These are phyloP conservation scores for Dione vanillae DNA, from an alignment of 2,888 invertebrate genomes.

Conservation along the genomic window DNA sequence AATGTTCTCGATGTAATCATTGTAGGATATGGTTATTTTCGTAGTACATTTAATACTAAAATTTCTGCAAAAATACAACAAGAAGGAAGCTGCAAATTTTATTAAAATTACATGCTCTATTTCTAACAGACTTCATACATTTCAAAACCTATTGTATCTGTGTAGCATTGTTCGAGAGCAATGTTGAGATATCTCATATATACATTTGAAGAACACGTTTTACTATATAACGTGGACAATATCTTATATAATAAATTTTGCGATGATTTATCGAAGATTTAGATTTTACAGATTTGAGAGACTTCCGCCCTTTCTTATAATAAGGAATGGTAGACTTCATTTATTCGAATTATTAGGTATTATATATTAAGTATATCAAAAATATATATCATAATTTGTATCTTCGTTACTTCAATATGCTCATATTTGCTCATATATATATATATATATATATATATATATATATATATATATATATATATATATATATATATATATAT, in stretches of 20 bases:
- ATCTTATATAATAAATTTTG: background rate
- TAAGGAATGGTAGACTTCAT: too few relatives aligned
- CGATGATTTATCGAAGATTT: background rate
- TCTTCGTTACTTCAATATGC: too few relatives aligned
- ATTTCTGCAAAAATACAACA: background rate
- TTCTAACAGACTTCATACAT: constrained; percentile 17
- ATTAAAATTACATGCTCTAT: constrained; percentile 15
- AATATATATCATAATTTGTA: too few relatives aligned
- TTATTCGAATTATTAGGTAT: too few relatives aligned
- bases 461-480: too few relatives aligned
- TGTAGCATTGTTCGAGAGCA: constrained; percentile 10
- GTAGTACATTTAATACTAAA: background rate
- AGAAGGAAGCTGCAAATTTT: constrained; percentile 13
- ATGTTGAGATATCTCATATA: constrained; percentile 21
- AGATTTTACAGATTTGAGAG: background rate
- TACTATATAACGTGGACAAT: constrained; percentile 1
- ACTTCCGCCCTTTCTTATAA: too few relatives aligned
- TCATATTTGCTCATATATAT: too few relatives aligned
- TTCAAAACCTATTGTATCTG: constrained; percentile 12
- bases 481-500: too few relatives aligned
- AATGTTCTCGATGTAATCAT: too few relatives aligned
- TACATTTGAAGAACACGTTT: constrained; percentile 10
- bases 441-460: too few relatives aligned
- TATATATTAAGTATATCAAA: too few relatives aligned
- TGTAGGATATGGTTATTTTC: too few relatives aligned